These are phyloP conservation scores for Gasteruption jaculator DNA, from an alignment of 2,888 invertebrate species.

Conservation along the genomic window DNA sequence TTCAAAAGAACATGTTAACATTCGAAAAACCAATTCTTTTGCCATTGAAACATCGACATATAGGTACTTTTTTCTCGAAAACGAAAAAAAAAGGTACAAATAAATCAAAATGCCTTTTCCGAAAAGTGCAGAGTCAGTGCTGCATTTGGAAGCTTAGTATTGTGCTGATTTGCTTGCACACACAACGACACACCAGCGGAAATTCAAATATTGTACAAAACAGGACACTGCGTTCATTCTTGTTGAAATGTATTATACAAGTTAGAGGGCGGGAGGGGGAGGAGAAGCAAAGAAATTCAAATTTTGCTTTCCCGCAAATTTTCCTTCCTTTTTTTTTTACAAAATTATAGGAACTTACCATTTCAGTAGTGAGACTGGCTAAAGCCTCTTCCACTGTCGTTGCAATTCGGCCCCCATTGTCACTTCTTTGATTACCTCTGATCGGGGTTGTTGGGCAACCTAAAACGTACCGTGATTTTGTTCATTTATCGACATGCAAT, in stretches of 20 bases:
- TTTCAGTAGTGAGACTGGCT: slow-evolving; percentile 79
- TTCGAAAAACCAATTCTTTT: too few relatives aligned
- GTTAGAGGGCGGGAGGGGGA: slow-evolving; percentile 3
- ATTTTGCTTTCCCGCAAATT: not conserved
- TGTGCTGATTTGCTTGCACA: too few relatives aligned
- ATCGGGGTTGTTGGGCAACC: slow-evolving; percentile 63
- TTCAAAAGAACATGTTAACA: too few relatives aligned
- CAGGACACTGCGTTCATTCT: too few relatives aligned
- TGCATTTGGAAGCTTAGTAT: too few relatives aligned
- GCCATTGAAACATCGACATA: too few relatives aligned
- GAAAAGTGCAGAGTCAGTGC: too few relatives aligned
- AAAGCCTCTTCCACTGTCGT: slow-evolving; percentile 68
- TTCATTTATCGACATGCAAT: slow-evolving; percentile 10
- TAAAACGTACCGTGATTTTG: slow-evolving; percentile 42
- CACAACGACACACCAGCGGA: too few relatives aligned
- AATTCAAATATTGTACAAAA: slow-evolving; percentile 5
- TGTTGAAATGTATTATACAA: slow-evolving; percentile 7
- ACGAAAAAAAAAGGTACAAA: too few relatives aligned
- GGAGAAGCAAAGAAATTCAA: slow-evolving; percentile 3
- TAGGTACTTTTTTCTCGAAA: too few relatives aligned
- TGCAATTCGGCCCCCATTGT: slow-evolving; percentile 39
- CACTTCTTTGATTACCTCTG: slow-evolving; percentile 38
- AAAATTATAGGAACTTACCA: slow-evolving; percentile 60
- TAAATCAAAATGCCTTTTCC: too few relatives aligned
- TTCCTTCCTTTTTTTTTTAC: not conserved